These are phyloP conservation scores for Malaclemys terrapin DNA, from an alignment of 2,113 vertebrate genomes.

Conservation along the genomic window DNA sequence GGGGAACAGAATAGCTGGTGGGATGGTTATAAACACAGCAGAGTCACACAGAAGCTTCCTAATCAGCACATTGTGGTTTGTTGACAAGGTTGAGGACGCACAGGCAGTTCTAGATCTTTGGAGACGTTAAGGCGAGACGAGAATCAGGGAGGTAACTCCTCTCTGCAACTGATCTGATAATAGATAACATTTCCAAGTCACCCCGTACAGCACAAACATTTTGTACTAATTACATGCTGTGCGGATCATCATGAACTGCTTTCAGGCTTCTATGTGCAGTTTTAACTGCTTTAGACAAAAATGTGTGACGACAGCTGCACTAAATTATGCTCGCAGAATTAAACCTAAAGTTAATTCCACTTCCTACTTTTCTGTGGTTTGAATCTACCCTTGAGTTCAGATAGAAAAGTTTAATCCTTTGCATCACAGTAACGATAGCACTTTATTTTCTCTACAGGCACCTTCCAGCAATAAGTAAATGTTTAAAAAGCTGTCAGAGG, in stretches of 20 bases:
- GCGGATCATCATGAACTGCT: conserved; percentile 51
- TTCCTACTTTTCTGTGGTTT: conserved; percentile 44
- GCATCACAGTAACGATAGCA: background rate
- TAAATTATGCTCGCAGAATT: conserved; percentile 60
- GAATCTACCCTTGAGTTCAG: conserved; percentile 44
- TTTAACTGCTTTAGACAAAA: background rate
- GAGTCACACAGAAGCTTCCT: background rate
- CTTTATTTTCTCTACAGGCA: conserved; percentile 60
- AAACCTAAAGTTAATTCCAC: conserved; percentile 48
- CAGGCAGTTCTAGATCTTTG: conserved; percentile 12
- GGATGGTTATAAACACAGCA: background rate
- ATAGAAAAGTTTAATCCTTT: conserved; percentile 48
- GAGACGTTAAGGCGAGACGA: background rate
- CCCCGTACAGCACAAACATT: background rate
- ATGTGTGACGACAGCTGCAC: conserved; percentile 48
- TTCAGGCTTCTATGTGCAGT: background rate
- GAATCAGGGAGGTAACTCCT: background rate
- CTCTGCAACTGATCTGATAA: background rate
- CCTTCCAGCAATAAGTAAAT: conserved; percentile 35
- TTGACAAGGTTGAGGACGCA: background rate
- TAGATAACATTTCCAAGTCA: conserved; percentile 14
- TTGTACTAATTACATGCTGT: conserved; percentile 43
- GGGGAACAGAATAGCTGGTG: background rate
- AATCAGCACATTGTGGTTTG: conserved; percentile 34
- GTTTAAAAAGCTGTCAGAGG: conserved; percentile 53